Evolutionary conservation across 1,140 invertebrate species (phyloP), one percentile per base, ranked within the genome.

Genomic region (Tribolium madens): DNA sequence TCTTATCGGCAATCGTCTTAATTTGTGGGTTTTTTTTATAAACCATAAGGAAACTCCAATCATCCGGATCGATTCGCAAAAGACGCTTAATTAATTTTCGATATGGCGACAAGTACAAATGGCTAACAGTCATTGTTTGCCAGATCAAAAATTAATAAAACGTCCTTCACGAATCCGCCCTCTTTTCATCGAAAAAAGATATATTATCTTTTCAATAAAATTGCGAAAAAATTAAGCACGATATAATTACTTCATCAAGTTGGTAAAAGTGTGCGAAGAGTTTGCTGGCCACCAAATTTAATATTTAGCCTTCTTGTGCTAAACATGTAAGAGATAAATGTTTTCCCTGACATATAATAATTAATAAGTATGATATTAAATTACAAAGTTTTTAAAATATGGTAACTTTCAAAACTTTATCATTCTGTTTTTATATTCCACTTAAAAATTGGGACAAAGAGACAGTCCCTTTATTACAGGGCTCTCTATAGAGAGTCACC

Each of bases 81-180:
- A 64, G 57, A 64, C 57, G 57, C 57, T 64, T 64, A 64, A 64
- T 64, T 64, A 64, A 64, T 64, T 64, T 64, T 64, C 26, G 57
- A 64, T 64, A 64, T 64, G 57, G 57, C 57, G 57, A 64, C 57
- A 64, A 64, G 57, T 64, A 64, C 57, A 64, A 64, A 64, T 64
- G 57, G 57, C 57, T 33, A 64, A 64, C 57, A 64, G 21, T 64
- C 57, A 64, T 64, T 64, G 57, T 64, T 64, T 64, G 21, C 26
- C 57, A 64, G 57, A 64, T 64, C 57, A 64, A 64, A 64, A 64
- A 64, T 64, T 64, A 64, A 64, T 64, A 33, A 12, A 33, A 14
- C 26, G 21, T 33, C 26, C 57, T 31, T 33, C 57, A 14, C 26
- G 31, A 64, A 64, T 64, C 57, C 21, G 12, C 14, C 26, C 57